These are phyloP conservation scores for Pseudomyrmex concolor DNA, from an alignment of 1,140 invertebrate species.

Conservation along the genomic window DNA sequence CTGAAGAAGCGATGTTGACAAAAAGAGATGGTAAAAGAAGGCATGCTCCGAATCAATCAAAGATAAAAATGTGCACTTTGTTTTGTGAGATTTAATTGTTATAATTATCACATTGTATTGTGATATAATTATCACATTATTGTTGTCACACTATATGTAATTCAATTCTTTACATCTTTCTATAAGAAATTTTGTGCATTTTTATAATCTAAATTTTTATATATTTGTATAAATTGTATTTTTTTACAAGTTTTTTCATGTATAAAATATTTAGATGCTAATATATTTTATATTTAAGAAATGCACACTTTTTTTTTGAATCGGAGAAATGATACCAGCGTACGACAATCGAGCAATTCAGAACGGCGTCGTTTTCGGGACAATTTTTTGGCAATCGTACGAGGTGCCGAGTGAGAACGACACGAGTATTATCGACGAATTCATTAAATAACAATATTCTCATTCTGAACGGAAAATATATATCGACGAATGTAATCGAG, in stretches of 20 bases:
- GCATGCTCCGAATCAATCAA: constrained; percentile 38
- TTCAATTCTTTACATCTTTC: background rate
- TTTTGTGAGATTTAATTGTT: constrained; percentile 6
- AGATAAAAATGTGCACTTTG: constrained; percentile 35
- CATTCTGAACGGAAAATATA: too few relatives aligned
- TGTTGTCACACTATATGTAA: background rate
- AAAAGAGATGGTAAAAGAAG: constrained; percentile 61
- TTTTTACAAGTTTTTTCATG: too few relatives aligned
- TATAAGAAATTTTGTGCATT: background rate
- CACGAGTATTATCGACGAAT: background rate
- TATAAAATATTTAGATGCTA: too few relatives aligned
- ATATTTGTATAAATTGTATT: too few relatives aligned
- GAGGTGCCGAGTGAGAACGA: constrained; percentile 20
- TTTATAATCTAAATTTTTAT: too few relatives aligned
- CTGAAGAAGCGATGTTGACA: constrained; percentile 60
- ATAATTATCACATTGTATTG: background rate
- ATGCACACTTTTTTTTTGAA: constrained; percentile 14
- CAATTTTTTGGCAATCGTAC: constrained; percentile 18
- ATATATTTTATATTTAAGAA: constrained; percentile 6
- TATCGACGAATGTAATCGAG: too few relatives aligned
- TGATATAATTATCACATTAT: background rate
- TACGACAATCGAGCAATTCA: constrained; percentile 69
- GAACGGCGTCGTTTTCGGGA: constrained; percentile 28
- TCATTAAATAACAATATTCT: background rate
- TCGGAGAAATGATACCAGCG: constrained; percentile 55